Conservation (phyloP, 2,797 vertebrate genomes). For the Taenioides sp. region DNA sequence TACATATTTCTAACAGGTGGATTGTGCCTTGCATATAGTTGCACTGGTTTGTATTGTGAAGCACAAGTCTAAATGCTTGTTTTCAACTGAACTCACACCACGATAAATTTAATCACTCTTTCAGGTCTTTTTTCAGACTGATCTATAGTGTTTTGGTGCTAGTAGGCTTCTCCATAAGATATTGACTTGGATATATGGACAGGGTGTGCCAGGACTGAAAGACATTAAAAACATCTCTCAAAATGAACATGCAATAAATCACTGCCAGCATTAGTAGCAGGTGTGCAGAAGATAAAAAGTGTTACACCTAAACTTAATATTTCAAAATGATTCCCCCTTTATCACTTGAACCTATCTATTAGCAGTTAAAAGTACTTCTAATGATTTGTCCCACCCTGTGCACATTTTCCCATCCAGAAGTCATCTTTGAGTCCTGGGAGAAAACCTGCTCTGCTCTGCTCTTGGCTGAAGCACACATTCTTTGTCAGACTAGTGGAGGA, state of each 20-base stretch:
- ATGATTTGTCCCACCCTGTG: slow-evolving; percentile 35
- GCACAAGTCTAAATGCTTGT: background rate
- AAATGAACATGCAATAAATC: background rate
- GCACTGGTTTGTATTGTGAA: background rate
- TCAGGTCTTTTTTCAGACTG: background rate
- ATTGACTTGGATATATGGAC: background rate
- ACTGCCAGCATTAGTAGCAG: background rate
- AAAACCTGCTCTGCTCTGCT: slow-evolving; percentile 39
- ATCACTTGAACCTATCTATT: background rate
- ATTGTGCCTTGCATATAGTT: background rate
- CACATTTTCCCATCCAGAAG: slow-evolving; percentile 22
- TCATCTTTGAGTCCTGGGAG: slow-evolving; percentile 41
- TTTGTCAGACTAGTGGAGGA: slow-evolving; percentile 42
- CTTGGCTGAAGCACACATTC: slow-evolving; percentile 54
- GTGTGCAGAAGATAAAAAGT: background rate
- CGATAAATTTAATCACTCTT: background rate
- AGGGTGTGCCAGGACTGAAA: background rate
- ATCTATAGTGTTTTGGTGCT: background rate
- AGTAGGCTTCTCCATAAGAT: background rate
- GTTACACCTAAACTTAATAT: background rate
- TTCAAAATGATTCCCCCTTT: background rate
- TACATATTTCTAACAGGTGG: background rate
- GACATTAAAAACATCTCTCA: background rate
- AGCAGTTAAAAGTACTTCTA: slow-evolving; percentile 1
- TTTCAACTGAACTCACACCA: background rate